These are phyloP conservation scores for Chrysolina oricalcia DNA, from an alignment of 2,888 invertebrate species.

Conservation along the genomic window DNA sequence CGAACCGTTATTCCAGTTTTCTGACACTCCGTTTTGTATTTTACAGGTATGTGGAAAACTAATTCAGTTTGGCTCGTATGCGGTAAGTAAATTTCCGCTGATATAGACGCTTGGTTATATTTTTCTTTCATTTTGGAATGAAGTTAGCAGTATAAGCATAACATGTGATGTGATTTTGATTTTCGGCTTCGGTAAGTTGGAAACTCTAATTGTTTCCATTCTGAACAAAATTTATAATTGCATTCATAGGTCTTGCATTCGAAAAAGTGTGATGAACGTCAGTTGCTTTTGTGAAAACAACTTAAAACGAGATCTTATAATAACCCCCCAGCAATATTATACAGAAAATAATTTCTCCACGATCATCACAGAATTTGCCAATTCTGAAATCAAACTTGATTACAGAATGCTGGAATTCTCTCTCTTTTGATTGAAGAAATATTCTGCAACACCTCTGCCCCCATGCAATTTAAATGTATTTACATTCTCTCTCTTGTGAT, in stretches of 20 bases:
- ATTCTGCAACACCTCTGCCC: no score
- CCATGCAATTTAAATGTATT: no score
- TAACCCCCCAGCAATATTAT: neutral
- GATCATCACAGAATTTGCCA: no score
- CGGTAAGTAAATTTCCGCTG: conserved; percentile 34
- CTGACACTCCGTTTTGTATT: conserved; percentile 39
- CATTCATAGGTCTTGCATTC: neutral
- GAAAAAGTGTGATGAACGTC: neutral
- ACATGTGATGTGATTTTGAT: neutral
- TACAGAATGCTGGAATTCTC: no score
- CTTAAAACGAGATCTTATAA: neutral
- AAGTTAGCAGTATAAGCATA: neutral
- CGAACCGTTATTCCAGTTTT: conserved; percentile 24
- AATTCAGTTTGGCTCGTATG: conserved; percentile 28
- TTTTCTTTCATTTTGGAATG: conserved; percentile 26
- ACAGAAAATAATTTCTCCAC: no score
- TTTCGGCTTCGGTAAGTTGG: neutral
- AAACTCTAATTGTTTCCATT: neutral
- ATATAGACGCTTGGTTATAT: neutral
- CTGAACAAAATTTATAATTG: neutral
- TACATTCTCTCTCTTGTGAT: no score
- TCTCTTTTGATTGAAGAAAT: no score
- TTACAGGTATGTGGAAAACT: conserved; percentile 38
- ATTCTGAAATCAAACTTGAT: no score
- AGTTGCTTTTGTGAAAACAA: neutral